Percentiles rank a stretch among this genome's conserved stretches.
Conservation (phyloP, 2,797 vertebrate species). For the Danio choprae region DNA sequence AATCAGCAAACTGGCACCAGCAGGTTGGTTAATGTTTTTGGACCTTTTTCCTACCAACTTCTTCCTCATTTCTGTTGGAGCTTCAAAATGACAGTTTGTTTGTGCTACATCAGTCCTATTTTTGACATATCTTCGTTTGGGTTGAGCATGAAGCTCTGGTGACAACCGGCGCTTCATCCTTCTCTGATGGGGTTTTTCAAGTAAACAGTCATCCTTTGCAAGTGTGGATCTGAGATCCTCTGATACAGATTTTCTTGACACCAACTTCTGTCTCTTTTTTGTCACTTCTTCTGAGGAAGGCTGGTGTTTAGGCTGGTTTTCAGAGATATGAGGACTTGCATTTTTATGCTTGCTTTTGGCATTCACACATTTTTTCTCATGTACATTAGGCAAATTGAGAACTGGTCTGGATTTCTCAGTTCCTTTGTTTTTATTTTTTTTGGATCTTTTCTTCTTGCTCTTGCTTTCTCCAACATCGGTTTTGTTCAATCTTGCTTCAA, state of each 20-base stretch:
- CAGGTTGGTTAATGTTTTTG: not conserved
- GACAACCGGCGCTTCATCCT: slow-evolving; percentile 35
- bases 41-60: slow-evolving; percentile 18
- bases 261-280: slow-evolving; percentile 23
- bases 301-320: not conserved
- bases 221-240: slow-evolving; percentile 35
- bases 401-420: not conserved
- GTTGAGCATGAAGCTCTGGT: slow-evolving; percentile 9
- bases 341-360: slow-evolving; percentile 1
- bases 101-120: not conserved
- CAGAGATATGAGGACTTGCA: not conserved
- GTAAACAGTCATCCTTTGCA: not conserved
- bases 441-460: not conserved
- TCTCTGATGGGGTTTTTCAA: slow-evolving; percentile 47
- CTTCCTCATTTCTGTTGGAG: slow-evolving; percentile 23
- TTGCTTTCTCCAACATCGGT: not conserved
- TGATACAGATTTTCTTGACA: slow-evolving; percentile 34
- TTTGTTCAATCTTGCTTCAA: not conserved
- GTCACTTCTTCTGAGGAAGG: slow-evolving; percentile 48
- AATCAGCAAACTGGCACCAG: not conserved
- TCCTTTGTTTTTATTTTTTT: slow-evolving; percentile 5
- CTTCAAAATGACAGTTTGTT: not conserved
- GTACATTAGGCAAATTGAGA: slow-evolving; percentile 1
- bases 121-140: slow-evolving; percentile 13
- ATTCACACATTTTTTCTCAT: not conserved